Percentiles rank a stretch among this genome's conserved stretches.
Evolutionary conservation across 1,140 invertebrate genomes (phyloP).

Genomic region (Tetranychus cinnabarinus): DNA sequence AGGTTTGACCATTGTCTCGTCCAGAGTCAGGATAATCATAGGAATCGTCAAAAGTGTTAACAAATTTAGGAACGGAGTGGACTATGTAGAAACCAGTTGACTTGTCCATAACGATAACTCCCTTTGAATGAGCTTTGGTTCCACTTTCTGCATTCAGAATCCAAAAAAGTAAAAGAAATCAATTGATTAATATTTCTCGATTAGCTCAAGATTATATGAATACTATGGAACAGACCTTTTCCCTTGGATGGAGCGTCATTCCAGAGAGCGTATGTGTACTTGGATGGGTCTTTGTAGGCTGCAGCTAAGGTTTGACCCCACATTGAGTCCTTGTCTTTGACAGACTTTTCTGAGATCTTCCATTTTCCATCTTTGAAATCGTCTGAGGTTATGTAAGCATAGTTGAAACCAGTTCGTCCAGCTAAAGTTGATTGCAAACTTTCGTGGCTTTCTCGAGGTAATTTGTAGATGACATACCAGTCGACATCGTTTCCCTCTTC

Average conservation of each 20-base stretch:
- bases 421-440: neutral
- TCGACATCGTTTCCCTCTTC: conserved; percentile 9
- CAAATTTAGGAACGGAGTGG: conserved; percentile 63
- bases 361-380: neutral
- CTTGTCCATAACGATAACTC: conserved; percentile 42
- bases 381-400: neutral
- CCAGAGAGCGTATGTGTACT: neutral
- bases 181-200: too few relatives aligned
- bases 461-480: conserved; percentile 13
- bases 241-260: neutral
- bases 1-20: conserved; percentile 50
- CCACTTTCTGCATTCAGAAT: too few relatives aligned
- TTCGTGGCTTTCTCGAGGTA: conserved; percentile 5
- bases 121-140: conserved; percentile 14
- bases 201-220: too few relatives aligned
- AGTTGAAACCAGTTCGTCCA: neutral
- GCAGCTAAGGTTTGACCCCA: neutral
- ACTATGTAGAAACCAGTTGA: conserved; percentile 60
- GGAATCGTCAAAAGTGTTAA: conserved; percentile 11
- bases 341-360: neutral
- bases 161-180: too few relatives aligned
- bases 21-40: conserved; percentile 53
- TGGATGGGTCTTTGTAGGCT: neutral
- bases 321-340: neutral
- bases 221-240: too few relatives aligned